phyloP scores from a whole-genome alignment of 2,888 invertebrate species.

The Lottia gigantea region DNA sequence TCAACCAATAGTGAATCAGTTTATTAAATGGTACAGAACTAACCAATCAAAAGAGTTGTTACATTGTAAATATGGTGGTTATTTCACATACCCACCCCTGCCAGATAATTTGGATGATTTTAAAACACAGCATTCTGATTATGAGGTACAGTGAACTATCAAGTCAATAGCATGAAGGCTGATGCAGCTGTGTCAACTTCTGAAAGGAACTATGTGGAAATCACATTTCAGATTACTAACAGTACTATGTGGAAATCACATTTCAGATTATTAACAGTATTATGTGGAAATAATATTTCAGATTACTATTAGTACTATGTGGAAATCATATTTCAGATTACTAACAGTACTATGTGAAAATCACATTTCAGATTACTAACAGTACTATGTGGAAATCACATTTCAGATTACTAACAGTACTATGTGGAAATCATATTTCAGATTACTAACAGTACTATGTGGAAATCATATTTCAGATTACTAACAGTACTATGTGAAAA shows the following conservation, averaged over 20 bases:
- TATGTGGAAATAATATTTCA: too few relatives aligned
- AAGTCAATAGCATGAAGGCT: too few relatives aligned
- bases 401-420: conserved; percentile 27
- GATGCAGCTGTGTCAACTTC: too few relatives aligned
- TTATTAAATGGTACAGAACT: background rate
- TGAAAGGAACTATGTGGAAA: too few relatives aligned
- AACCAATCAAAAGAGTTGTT: background rate
- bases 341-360: conserved; percentile 38
- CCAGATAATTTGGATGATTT: conserved; percentile 23
- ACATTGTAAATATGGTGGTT: conserved; percentile 24
- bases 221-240: too few relatives aligned
- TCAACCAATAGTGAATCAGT: background rate
- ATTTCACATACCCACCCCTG: conserved; percentile 35
- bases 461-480: conserved; percentile 32
- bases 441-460: conserved; percentile 37
- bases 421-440: conserved; percentile 16
- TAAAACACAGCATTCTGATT: conserved; percentile 19
- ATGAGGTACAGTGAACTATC: conserved; percentile 13
- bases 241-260: too few relatives aligned
- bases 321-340: conserved; percentile 26
- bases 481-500: conserved; percentile 37
- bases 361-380: too few relatives aligned
- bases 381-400: conserved; percentile 24
- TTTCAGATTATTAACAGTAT: too few relatives aligned
- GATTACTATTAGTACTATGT: too few relatives aligned